A percentile compares a stretch with the other conserved stretches of the same genome.
Evolutionary conservation across 2,113 vertebrate genomes (phyloP).

Genomic region (Motacilla alba): DNA sequence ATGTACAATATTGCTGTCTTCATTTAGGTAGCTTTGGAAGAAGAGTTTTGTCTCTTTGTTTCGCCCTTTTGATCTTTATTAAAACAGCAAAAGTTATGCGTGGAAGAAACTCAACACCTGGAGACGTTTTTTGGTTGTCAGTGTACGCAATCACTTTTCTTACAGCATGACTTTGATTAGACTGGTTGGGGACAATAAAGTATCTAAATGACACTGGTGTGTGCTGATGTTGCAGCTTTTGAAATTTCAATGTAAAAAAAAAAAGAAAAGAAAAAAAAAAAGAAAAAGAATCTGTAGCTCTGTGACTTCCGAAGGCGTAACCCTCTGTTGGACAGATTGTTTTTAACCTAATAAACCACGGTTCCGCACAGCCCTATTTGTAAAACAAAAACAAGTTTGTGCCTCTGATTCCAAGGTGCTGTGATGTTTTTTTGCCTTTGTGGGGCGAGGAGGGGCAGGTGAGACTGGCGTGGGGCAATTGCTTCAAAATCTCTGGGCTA

Average conservation of each 20-base stretch:
- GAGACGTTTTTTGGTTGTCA: neutral
- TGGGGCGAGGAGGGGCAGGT: slow-evolving; percentile 11
- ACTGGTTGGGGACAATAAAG: slow-evolving; percentile 47
- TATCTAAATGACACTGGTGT: slow-evolving; percentile 3
- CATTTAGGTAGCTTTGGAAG: slow-evolving; percentile 21
- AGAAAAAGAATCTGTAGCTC: slow-evolving; percentile 1
- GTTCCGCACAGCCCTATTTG: slow-evolving; percentile 67
- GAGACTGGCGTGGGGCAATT: neutral
- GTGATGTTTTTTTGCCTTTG: slow-evolving; percentile 40
- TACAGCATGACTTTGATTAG: slow-evolving; percentile 22
- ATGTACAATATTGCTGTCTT: slow-evolving; percentile 42
- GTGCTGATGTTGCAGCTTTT: slow-evolving; percentile 47
- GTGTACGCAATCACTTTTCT: slow-evolving; percentile 43
- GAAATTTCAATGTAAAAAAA: slow-evolving; percentile 17
- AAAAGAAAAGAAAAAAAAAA: neutral
- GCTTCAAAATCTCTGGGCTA: slow-evolving; percentile 20
- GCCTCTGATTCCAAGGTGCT: slow-evolving; percentile 76
- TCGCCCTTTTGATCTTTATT: neutral
- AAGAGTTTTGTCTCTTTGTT: slow-evolving; percentile 10
- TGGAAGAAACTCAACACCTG: neutral
- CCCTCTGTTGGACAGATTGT: slow-evolving; percentile 46
- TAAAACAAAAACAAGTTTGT: slow-evolving; percentile 64
- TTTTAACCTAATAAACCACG: slow-evolving; percentile 63
- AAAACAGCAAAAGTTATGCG: neutral
- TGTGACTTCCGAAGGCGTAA: neutral